These are phyloP conservation scores for Rhynchophorus ferrugineus DNA, from an alignment of 1,140 invertebrate genomes.

Conservation along the genomic window DNA sequence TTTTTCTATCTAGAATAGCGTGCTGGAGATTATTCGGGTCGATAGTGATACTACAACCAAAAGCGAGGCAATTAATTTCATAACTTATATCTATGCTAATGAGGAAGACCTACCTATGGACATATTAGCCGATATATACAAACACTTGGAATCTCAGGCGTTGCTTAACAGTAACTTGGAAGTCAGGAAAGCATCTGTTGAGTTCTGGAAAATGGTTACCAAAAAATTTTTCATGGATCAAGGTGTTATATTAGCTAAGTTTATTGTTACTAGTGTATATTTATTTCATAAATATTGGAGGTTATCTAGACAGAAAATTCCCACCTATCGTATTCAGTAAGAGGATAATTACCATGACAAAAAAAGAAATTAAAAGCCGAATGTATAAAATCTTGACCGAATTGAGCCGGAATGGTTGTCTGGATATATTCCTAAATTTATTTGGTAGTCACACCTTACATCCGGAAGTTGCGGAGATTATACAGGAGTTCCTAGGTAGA, in stretches of 20 bases:
- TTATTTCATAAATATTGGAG: constrained; percentile 1
- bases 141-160: constrained; percentile 3
- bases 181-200: constrained; percentile 5
- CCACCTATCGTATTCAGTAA: constrained; percentile 12
- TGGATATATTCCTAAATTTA: constrained; percentile 6
- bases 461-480: neutral
- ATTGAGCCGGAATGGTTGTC: constrained; percentile 8
- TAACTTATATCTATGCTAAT: neutral
- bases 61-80: constrained; percentile 9
- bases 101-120: neutral
- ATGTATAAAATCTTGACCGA: constrained; percentile 11
- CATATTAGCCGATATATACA: constrained; percentile 7
- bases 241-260: neutral
- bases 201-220: constrained; percentile 5
- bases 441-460: neutral
- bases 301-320: constrained; percentile 13
- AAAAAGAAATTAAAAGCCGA: constrained; percentile 7
- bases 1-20: constrained; percentile 8
- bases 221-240: constrained; percentile 5
- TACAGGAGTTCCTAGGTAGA: no score
- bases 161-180: neutral
- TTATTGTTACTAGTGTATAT: neutral
- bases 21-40: constrained; percentile 1
- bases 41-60: neutral
- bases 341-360: constrained; percentile 9